phyloP scores from a whole-genome alignment of 1,140 invertebrate genomes.

The Conus betulinus region DNA sequence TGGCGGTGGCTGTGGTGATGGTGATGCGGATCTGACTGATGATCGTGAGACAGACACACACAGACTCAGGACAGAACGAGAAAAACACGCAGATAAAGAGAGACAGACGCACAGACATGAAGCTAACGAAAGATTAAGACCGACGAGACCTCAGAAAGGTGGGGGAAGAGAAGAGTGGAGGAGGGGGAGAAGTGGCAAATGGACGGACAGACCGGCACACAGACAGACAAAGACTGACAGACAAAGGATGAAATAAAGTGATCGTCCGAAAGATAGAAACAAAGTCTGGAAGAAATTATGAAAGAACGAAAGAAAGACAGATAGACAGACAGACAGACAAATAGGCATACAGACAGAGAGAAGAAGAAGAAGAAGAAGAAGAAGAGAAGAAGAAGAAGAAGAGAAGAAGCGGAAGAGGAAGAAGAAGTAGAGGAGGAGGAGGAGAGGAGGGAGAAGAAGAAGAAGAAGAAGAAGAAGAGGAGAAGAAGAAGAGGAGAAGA shows the following conservation, averaged over 20 bases:
- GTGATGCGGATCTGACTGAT: not conserved
- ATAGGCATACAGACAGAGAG: not conserved
- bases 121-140: no score
- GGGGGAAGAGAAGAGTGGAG: not conserved
- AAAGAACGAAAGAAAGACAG: not conserved
- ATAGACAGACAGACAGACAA: not conserved
- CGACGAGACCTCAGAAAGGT: no score
- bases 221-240: not conserved
- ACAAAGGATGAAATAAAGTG: not conserved
- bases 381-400: not conserved
- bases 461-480: not conserved
- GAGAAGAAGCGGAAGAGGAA: not conserved
- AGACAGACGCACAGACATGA: no score
- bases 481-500: not conserved
- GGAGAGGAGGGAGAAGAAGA: not conserved
- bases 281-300: no score
- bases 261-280: no score
- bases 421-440: not conserved
- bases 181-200: not conserved
- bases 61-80: no score
- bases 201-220: no score
- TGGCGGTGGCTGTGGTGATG: no score
- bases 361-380: constrained; percentile 1
- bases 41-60: no score
- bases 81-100: no score